Conservation (phyloP, 2,113 vertebrate species). For the Cyanoliseus patagonus region DNA sequence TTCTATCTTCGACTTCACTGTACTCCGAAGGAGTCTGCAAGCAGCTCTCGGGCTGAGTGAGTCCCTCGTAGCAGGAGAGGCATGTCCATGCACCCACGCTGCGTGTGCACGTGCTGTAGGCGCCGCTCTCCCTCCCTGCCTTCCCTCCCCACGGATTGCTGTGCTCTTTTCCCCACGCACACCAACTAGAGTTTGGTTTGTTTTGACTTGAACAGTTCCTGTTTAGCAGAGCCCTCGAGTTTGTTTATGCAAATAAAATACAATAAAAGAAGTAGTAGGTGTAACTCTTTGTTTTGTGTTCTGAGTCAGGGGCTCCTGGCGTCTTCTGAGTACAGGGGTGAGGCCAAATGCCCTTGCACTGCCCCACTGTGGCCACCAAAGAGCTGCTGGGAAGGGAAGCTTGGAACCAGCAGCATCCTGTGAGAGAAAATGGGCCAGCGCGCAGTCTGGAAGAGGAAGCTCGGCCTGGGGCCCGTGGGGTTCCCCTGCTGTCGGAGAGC, state of each 20-base stretch:
- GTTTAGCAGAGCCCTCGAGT: slow-evolving; percentile 70
- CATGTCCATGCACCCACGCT: background rate
- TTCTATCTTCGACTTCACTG: slow-evolving; percentile 50
- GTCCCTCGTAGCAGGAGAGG: slow-evolving; percentile 28
- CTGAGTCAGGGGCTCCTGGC: background rate
- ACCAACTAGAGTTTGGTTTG: slow-evolving; percentile 74
- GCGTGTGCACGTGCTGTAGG: slow-evolving; percentile 26
- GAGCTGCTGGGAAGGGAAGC: background rate
- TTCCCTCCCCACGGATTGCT: slow-evolving; percentile 51
- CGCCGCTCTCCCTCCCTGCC: background rate
- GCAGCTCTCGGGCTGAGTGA: background rate
- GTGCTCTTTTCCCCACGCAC: slow-evolving; percentile 44
- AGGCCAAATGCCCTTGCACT: fast-evolving
- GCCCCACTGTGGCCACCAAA: background rate
- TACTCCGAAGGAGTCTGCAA: slow-evolving; percentile 13
- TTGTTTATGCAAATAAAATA: slow-evolving; percentile 82
- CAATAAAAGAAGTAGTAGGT: slow-evolving; percentile 72
- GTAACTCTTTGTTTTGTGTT: slow-evolving; percentile 48
- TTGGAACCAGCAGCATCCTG: fast-evolving
- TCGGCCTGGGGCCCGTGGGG: background rate
- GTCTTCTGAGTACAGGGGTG: background rate
- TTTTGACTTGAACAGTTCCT: slow-evolving; percentile 75
- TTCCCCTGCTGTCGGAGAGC: fast-evolving
- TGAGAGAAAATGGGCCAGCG: background rate
- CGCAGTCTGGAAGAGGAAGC: too few species aligned